Base-by-base conservation (phyloP, 2,888 invertebrate species). In the Lysandra bellargus region DNA sequence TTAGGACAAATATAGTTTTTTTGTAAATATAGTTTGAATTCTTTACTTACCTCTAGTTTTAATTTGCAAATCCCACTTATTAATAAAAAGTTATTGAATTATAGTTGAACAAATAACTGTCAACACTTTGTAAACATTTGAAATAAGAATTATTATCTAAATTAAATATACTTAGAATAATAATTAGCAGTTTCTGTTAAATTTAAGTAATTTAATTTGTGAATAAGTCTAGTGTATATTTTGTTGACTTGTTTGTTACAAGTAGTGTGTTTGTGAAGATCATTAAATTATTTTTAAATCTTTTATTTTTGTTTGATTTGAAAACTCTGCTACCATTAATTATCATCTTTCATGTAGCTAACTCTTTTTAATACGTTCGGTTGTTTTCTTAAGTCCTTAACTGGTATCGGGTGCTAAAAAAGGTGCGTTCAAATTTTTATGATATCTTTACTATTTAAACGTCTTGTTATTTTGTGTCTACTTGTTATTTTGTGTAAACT, bases 1-100 rank as follows among this genome's bases (percentile, higher is more conserved):
- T 49, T 44, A 49, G 7, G 44, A 49, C 23, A 53, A 75, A 7
- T 53, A 44, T 44, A 44, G 6, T 44, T 7, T 57, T 57, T 33
- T 53, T 76, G 76, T 76, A 76, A 76, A 76, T 76, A 76, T 76
- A 57, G 76, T 57, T 44, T 75, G 75, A 49, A 75, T 69, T 30
- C 33, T 5, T 69, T 9, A 69, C 69, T 69, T 69, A 69, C 14
- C 69, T 69, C 17, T 17, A 30, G 75, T 12, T 49, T 49, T 49
- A 30, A 44, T 75, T 49, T 23, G 23, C 0, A 74, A 74, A 30
- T 23, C 0, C 12, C 33, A 23, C 33, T 61, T 23, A 61, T 64
- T 37, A 37, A 44, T 23, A 23, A 23, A 44, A 7, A 5, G 40
- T 44, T 44, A 49, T 12, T 9, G 49, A 49, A 49, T 7, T 9